Percentiles rank a stretch among this genome's conserved stretches.
phyloP scores from a whole-genome alignment of 1,140 invertebrate genomes.

The Neodiprion pinetum region DNA sequence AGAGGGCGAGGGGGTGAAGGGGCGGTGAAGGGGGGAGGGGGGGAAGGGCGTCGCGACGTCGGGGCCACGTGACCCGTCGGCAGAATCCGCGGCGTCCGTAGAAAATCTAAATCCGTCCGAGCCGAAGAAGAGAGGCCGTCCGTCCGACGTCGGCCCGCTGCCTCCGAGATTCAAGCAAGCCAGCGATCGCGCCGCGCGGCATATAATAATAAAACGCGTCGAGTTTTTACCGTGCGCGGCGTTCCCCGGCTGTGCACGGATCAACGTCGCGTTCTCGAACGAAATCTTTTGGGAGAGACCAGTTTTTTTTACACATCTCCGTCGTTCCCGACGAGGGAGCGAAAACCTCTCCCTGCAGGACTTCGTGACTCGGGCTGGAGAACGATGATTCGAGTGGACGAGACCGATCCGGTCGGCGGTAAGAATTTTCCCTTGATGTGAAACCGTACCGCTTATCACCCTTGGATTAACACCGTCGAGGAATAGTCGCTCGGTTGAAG shows the following conservation, averaged over 20 bases:
- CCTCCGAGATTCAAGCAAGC: slow-evolving; percentile 14
- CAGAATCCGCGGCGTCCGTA: slow-evolving; percentile 52
- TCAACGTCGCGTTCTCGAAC: not conserved
- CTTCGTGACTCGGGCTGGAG: not conserved
- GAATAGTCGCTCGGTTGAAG: not conserved
- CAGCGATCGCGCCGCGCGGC: slow-evolving; percentile 34
- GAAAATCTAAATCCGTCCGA: slow-evolving; percentile 61
- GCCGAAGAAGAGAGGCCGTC: slow-evolving; percentile 47
- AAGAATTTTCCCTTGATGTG: slow-evolving; percentile 54
- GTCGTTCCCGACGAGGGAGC: too few species aligned
- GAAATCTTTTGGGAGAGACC: too few species aligned
- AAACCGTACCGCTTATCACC: not conserved
- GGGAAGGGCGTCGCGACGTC: not conserved
- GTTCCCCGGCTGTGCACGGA: slow-evolving; percentile 23
- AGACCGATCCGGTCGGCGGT: slow-evolving; percentile 86
- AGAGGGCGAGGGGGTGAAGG: not conserved
- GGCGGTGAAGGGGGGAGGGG: not conserved
- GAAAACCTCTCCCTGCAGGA: not conserved
- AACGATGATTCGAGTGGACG: slow-evolving; percentile 84
- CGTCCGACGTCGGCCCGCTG: slow-evolving; percentile 28
- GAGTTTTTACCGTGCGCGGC: slow-evolving; percentile 35
- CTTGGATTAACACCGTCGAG: not conserved
- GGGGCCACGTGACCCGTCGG: slow-evolving; percentile 26
- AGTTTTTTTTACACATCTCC: too few species aligned
- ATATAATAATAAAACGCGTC: slow-evolving; percentile 53